Base-by-base conservation (phyloP, 2,113 vertebrate genomes). In the Ceratotherium simum region DNA sequence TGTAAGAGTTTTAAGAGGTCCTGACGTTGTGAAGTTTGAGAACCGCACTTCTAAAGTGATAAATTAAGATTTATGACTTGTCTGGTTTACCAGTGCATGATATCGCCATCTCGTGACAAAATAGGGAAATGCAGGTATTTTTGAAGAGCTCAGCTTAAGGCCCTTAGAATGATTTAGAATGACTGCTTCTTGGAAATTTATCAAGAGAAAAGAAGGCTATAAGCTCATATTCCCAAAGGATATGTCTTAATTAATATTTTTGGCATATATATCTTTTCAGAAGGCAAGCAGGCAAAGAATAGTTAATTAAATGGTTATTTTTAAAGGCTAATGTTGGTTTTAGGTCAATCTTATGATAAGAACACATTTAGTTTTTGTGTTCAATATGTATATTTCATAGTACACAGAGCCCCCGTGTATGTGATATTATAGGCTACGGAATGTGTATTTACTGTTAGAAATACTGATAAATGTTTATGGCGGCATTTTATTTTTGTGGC, bases 91-190 rank as follows among this genome's bases (percentile, higher is more conserved):
- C 29, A 92, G 9, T 91, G 90, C 94, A 13, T 87, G 95, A 90
- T 75, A 87, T 90, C 62, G 95, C 98, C 98, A 98, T 90, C 98
- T 98, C 7, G 90, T 98, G 98, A 93, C 96, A 83, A 78, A 78
- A 81, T 46, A 60, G 31, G 81, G 87, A 96, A 97, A 80, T 97
- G 87, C 96, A 96, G 70, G 83, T 79, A 67, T 72, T 96, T 97
- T 95, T 95, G 11, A 83, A 84, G 83, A 96, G 21, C 62, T 88
- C 12, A 14, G 23, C 56, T 73, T 67, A 64, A 86, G 60, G 4
- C 23, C 46, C 42, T 91, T 48, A 14, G 54, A 76, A 42, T 76
- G 6, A 58, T 95, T 88, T 67, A 64, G 56, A 87, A 95, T 42
- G 69, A 95, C 60, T 90, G 54, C 64, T 96, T 93, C 20, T 51